phyloP scores from a whole-genome alignment of 2,113 vertebrate species.

The Porphyrio hochstetteri region DNA sequence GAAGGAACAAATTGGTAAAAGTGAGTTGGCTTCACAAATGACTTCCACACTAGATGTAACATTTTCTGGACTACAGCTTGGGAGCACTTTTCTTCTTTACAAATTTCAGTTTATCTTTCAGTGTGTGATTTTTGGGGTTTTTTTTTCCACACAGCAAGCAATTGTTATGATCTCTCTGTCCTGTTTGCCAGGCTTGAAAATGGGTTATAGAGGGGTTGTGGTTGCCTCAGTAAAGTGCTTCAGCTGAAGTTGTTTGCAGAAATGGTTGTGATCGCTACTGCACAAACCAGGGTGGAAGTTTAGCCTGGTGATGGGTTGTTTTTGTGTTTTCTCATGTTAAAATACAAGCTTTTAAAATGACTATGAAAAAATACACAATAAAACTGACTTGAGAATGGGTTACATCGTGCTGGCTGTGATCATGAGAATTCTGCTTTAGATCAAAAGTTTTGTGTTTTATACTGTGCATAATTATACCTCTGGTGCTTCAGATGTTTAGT shows the following conservation, averaged over 20 bases:
- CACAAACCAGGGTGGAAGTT: not conserved
- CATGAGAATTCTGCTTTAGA: not conserved
- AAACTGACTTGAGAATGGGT: not conserved
- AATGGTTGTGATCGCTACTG: not conserved
- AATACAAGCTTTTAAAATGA: not conserved
- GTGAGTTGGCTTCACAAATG: not conserved
- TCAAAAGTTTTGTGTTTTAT: not conserved
- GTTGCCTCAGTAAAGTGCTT: not conserved
- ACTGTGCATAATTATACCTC: not conserved
- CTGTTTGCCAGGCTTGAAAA: not conserved
- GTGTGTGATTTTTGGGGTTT: accelerated
- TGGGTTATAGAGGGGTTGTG: not conserved
- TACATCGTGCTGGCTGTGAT: not conserved
- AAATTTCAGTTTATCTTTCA: not conserved
- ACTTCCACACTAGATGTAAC: accelerated
- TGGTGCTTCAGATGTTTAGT: not conserved
- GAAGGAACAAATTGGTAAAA: not conserved
- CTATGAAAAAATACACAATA: not conserved
- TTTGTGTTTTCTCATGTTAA: not conserved
- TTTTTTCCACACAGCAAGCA: not conserved
- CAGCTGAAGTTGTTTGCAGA: not conserved
- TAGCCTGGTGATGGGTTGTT: not conserved
- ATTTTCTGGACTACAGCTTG: not conserved
- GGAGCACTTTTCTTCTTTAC: not conserved
- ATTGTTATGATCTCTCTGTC: not conserved